These are phyloP conservation scores for Phainopepla nitens DNA, from an alignment of 2,113 vertebrate species.

Conservation along the genomic window DNA sequence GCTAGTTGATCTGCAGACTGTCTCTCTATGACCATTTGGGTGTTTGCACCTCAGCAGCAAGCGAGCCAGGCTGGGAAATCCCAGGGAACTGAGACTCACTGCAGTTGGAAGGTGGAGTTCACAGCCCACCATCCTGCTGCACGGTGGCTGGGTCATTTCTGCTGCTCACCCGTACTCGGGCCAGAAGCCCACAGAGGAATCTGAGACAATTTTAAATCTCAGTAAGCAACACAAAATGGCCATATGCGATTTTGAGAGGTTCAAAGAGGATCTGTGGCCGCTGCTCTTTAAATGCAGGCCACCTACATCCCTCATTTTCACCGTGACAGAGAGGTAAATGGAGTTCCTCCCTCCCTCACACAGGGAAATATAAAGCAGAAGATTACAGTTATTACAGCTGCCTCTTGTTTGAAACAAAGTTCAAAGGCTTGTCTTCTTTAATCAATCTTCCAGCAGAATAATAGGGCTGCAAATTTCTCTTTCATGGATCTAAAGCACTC, in stretches of 20 bases:
- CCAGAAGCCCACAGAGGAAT: background rate
- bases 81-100: background rate
- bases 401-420: slow-evolving; percentile 55
- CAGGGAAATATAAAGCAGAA: background rate
- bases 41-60: background rate
- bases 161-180: background rate
- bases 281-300: background rate
- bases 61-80: background rate
- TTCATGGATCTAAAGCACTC: slow-evolving; percentile 38
- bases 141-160: background rate
- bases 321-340: slow-evolving; percentile 7
- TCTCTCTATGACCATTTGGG: background rate
- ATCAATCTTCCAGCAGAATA: slow-evolving; percentile 56
- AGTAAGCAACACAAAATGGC: background rate
- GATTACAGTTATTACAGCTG: slow-evolving; percentile 54
- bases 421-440: slow-evolving; percentile 63
- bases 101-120: background rate
- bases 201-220: background rate
- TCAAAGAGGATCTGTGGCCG: background rate
- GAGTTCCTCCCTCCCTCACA: background rate
- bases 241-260: background rate
- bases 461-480: slow-evolving; percentile 56
- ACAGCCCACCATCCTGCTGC: background rate
- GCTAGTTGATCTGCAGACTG: background rate
- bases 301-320: background rate